Percentiles rank a stretch among this genome's conserved stretches.
phyloP scores from a whole-genome alignment of 2,797 vertebrate species.

The Clamator glandarius region DNA sequence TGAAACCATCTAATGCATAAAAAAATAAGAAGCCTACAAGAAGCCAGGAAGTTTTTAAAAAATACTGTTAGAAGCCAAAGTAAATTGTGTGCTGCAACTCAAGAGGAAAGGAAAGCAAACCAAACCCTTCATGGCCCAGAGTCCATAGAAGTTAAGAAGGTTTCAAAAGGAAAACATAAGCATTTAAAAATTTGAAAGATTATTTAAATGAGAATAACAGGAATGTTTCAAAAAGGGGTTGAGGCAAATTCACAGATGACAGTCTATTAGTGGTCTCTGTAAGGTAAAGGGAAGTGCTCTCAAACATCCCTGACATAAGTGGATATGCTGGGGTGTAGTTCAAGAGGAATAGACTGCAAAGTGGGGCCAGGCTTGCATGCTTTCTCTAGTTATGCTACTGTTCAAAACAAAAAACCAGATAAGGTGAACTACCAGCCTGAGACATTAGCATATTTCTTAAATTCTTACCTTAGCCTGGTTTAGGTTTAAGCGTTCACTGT shows the following conservation, averaged over 20 bases:
- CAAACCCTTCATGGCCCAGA: neutral
- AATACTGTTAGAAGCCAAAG: neutral
- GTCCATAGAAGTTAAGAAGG: neutral
- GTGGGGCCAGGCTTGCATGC: neutral
- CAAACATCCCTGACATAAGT: neutral
- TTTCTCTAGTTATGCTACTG: neutral
- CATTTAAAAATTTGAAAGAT: neutral
- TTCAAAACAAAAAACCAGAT: neutral
- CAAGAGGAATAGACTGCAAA: neutral
- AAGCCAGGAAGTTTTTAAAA: neutral
- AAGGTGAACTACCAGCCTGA: neutral
- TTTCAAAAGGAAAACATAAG: neutral
- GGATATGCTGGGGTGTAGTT: neutral
- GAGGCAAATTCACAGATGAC: neutral
- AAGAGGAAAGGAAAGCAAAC: neutral
- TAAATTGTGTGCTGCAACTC: neutral
- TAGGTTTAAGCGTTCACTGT: neutral
- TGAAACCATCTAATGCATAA: neutral
- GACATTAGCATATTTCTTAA: neutral
- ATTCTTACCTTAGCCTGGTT: neutral
- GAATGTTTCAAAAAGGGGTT: neutral
- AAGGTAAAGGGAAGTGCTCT: neutral
- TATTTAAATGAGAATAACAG: neutral
- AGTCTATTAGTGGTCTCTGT: neutral
- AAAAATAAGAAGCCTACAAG: neutral